phyloP scores from a whole-genome alignment of 2,113 vertebrate species.

The Puma concolor region DNA sequence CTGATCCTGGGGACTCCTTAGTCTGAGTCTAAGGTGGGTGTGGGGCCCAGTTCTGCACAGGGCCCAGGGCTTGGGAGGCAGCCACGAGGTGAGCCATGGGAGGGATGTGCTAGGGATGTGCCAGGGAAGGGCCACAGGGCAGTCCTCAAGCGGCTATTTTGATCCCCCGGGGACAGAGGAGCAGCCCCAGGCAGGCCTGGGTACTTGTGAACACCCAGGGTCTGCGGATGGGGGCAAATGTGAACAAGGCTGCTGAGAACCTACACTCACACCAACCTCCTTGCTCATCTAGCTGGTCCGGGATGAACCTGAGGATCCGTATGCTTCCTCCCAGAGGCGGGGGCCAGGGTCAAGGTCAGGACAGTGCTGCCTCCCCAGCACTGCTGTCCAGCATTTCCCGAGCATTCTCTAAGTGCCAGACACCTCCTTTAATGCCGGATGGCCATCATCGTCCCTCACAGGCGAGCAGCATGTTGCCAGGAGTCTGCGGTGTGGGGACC shows the following conservation, averaged over 20 bases:
- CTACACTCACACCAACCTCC: fast-evolving
- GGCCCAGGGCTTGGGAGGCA: not conserved
- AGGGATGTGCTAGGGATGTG: not conserved
- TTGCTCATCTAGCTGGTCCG: not conserved
- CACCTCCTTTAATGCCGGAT: not conserved
- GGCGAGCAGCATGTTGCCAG: not conserved
- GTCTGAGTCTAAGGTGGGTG: not conserved
- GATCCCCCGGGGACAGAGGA: not conserved
- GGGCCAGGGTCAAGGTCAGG: not conserved
- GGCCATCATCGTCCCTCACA: not conserved
- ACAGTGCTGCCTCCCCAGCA: not conserved
- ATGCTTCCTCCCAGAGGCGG: not conserved
- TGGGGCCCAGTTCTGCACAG: not conserved
- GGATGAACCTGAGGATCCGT: not conserved
- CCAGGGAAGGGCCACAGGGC: not conserved
- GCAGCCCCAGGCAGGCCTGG: not conserved
- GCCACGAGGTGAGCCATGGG: not conserved
- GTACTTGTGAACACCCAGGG: not conserved
- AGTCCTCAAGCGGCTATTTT: not conserved
- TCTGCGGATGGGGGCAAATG: not conserved
- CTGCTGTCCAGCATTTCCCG: not conserved
- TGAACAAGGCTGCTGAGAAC: not conserved
- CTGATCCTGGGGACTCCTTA: not conserved
- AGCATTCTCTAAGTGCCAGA: fast-evolving
- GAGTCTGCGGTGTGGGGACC: not conserved